Evolutionary conservation across 2,113 vertebrate genomes (phyloP).

Genomic region (Myiozetetes cayanensis): DNA sequence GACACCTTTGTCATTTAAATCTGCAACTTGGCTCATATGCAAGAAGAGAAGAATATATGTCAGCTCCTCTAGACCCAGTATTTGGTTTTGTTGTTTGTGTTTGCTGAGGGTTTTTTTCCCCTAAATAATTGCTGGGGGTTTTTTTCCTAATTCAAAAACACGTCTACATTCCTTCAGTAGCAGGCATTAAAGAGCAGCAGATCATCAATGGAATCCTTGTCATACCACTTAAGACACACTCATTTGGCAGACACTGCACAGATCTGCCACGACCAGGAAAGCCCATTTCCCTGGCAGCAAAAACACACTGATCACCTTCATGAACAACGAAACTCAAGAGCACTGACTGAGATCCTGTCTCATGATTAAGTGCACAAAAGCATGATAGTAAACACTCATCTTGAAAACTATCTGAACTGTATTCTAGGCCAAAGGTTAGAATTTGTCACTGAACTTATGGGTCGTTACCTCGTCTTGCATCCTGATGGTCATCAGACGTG

Average conservation of each 20-base stretch:
- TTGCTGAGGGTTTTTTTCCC: not conserved
- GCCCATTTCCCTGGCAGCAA: not conserved
- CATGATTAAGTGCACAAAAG: not conserved
- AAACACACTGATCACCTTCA: not conserved
- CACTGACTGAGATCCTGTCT: not conserved
- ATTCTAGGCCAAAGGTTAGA: not conserved
- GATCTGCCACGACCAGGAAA: not conserved
- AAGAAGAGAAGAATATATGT: not conserved
- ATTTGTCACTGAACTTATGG: not conserved
- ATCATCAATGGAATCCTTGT: not conserved
- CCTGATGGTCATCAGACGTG: constrained; percentile 68
- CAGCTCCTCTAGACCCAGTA: not conserved
- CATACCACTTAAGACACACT: not conserved
- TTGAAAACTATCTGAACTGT: not conserved
- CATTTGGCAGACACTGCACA: not conserved
- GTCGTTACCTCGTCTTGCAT: constrained; percentile 88
- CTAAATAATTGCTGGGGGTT: not conserved
- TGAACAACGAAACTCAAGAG: not conserved
- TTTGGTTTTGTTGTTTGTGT: not conserved
- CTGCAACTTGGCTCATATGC: not conserved
- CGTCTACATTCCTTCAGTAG: not conserved
- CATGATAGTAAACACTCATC: not conserved
- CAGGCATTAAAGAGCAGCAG: not conserved
- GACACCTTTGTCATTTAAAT: not conserved
- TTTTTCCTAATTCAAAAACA: not conserved